Conservation (phyloP, 2,797 vertebrate genomes). For the Hemibagrus guttatus region DNA sequence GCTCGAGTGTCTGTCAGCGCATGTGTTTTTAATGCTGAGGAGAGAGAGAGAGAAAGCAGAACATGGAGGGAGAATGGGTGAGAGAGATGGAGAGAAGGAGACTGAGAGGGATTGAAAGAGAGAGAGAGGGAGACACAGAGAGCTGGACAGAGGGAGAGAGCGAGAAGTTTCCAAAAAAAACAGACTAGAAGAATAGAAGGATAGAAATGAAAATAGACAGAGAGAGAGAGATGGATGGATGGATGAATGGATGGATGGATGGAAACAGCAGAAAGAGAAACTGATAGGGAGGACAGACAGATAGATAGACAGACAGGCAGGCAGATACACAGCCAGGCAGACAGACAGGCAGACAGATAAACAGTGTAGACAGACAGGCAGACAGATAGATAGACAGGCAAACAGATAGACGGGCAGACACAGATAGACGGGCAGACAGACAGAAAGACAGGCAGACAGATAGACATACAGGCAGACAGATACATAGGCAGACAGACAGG, state of each 20-base stretch:
- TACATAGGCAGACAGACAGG: neutral
- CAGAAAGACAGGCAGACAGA: neutral
- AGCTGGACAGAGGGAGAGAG: neutral
- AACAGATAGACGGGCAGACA: too few relatives aligned
- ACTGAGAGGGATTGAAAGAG: neutral
- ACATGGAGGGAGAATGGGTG: neutral
- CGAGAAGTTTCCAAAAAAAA: too few relatives aligned
- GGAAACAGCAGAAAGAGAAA: too few relatives aligned
- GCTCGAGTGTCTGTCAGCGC: constrained; percentile 55
- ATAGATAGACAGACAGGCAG: too few relatives aligned
- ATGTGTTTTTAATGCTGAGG: constrained; percentile 50
- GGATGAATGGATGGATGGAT: too few relatives aligned
- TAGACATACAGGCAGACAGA: neutral
- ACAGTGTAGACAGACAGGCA: too few relatives aligned
- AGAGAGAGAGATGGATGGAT: neutral
- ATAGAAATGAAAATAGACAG: neutral
- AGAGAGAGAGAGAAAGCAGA: neutral
- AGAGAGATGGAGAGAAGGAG: neutral
- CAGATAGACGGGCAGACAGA: too few relatives aligned
- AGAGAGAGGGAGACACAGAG: neutral
- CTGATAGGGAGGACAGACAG: too few relatives aligned
- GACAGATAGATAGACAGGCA: too few relatives aligned
- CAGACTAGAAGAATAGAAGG: neutral
- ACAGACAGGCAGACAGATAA: too few relatives aligned
- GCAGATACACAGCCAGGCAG: too few relatives aligned